Evolutionary conservation across 1,140 invertebrate species (phyloP).

Genomic region (Macrobrachium nipponense): DNA sequence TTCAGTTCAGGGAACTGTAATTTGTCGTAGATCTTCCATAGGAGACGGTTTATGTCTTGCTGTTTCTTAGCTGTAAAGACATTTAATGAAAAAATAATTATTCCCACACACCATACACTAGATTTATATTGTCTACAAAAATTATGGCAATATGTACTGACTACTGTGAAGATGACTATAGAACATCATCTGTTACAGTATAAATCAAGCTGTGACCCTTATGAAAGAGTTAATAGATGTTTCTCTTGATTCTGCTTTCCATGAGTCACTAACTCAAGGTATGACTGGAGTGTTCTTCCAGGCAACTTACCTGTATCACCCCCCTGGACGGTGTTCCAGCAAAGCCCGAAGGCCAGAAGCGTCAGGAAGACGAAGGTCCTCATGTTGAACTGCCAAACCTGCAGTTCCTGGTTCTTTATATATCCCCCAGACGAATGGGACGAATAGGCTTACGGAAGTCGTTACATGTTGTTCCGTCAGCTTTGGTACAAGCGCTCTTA

Average conservation of each 20-base stretch:
- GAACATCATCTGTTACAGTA: too few relatives aligned
- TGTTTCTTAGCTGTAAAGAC: conserved; percentile 33
- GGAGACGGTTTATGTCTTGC: conserved; percentile 48
- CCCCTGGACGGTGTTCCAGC: background rate
- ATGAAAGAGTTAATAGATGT: too few relatives aligned
- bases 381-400: background rate
- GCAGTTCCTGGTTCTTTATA: background rate
- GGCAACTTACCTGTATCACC: background rate
- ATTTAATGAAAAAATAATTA: background rate
- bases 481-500: too few relatives aligned
- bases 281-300: background rate
- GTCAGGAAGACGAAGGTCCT: conserved; percentile 19
- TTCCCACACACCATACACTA: background rate
- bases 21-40: conserved; percentile 33
- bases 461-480: too few relatives aligned
- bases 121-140: too few relatives aligned
- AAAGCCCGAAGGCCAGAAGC: conserved; percentile 3
- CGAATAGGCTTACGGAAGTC: too few relatives aligned
- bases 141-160: background rate
- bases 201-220: too few relatives aligned
- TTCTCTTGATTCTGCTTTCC: too few relatives aligned
- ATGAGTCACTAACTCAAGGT: background rate
- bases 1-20: conserved; percentile 29
- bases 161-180: too few relatives aligned
- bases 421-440: background rate